Evolutionary conservation across 2,113 vertebrate genomes (phyloP).

Genomic region (Serinus canaria): DNA sequence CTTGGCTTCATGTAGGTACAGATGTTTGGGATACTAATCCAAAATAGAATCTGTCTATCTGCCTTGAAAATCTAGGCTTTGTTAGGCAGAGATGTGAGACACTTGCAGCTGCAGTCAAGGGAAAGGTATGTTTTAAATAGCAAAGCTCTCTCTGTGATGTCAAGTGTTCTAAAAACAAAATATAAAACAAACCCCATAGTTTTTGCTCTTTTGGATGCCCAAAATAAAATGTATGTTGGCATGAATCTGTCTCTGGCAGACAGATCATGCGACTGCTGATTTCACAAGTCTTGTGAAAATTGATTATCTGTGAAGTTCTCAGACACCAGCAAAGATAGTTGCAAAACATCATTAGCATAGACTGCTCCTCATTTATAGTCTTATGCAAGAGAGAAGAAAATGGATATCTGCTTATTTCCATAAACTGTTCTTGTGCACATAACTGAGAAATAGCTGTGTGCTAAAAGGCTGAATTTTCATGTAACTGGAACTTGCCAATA

Average conservation of each 20-base stretch:
- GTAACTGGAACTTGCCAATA: background rate
- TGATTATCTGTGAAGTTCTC: background rate
- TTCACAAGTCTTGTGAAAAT: slow-evolving; percentile 31
- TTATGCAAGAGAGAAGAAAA: background rate
- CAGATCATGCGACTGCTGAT: background rate
- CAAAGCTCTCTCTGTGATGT: background rate
- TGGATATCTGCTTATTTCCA: background rate
- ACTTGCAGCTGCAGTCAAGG: background rate
- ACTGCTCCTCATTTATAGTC: background rate
- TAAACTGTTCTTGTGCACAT: background rate
- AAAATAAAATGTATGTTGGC: background rate
- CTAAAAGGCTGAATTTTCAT: background rate
- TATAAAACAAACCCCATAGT: background rate
- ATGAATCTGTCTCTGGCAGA: background rate
- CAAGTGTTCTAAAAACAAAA: background rate
- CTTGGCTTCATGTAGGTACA: background rate
- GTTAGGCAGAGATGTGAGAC: background rate
- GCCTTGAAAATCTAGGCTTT: background rate
- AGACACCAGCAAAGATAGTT: background rate
- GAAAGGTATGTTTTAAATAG: background rate
- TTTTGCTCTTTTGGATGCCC: background rate
- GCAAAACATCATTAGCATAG: background rate
- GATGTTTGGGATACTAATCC: background rate
- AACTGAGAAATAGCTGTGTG: background rate
- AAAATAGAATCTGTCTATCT: background rate